Base-by-base conservation (phyloP, 2,888 invertebrate species). In the Automeris io region DNA sequence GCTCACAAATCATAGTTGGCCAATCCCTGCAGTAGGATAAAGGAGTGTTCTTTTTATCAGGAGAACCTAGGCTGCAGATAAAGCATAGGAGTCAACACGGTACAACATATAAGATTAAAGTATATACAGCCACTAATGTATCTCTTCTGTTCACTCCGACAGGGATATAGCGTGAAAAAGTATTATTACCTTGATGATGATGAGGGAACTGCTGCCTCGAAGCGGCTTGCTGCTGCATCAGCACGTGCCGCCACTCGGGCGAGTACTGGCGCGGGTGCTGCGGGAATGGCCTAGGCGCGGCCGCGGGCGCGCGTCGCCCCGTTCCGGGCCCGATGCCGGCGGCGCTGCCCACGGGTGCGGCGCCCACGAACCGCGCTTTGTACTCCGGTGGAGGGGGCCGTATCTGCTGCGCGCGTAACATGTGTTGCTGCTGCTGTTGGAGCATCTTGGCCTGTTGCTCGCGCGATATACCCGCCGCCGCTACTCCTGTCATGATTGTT, bases 351-450 rank as follows among this genome's bases (percentile, higher is more conserved):
- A 35, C 44, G 12, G 19, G 47, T 9, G 35, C 49, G 5, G 46
- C 46, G 60, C 77, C 75, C 68, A 70, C 88, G 78, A 81, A 91
- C 54, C 87, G 89, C 61, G 92, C 90, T 74, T 95, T 95, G 78
- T 95, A 95, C 72, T 95, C 95, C 2, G 95, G 95, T 26, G 95
- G 95, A 13, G 95, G 95, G 18, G 95, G 93, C 37, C 93, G 88
- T 81, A 78, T 76, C 55, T 81, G 81, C 45, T 81, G 90, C 8
- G 88, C 87, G 18, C 89, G 76, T 49, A 90, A 52, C 85, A 90
- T 88, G 59, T 92, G 91, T 57, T 90, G 91, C 64, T 91, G 91
- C 53, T 91, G 91, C 53, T 91, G 91, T 61, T 89, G 90, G 46
- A 91, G 62, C 71, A 91, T 88, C 71, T 92, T 92, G 3, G 91